Conservation (phyloP, 2,113 vertebrate species). For the Nestor notabilis region DNA sequence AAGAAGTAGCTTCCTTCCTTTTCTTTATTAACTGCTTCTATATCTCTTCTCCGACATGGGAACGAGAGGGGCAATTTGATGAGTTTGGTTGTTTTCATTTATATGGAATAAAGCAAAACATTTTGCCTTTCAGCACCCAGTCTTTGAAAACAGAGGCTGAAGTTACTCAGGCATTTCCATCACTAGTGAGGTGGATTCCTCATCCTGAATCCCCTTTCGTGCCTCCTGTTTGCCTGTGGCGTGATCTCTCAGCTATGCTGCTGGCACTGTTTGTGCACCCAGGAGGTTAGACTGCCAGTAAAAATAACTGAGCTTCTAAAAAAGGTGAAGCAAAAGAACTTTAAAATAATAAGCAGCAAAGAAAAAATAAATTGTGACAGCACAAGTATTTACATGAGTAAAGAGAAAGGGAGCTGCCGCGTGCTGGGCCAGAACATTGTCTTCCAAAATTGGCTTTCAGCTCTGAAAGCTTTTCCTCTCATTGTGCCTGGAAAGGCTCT, state of each 20-base stretch:
- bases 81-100: not conserved
- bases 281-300: not conserved
- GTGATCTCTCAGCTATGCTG: not conserved
- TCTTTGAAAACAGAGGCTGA: not conserved
- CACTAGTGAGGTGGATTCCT: not conserved
- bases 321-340: not conserved
- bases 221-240: not conserved
- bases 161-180: not conserved
- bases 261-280: not conserved
- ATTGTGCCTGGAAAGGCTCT: not conserved
- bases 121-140: not conserved
- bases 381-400: not conserved
- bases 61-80: not conserved
- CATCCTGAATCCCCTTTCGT: not conserved
- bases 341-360: not conserved
- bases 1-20: not conserved
- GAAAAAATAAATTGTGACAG: not conserved
- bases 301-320: not conserved
- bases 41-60: not conserved
- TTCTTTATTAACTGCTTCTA: not conserved
- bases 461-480: not conserved
- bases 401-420: not conserved
- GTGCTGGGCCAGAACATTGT: not conserved
- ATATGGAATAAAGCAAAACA: not conserved
- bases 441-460: accelerated